A percentile compares a stretch with the other conserved stretches of the same genome.
Evolutionary conservation across 2,113 vertebrate species (phyloP).

Genomic region (Oplegnathus fasciatus): DNA sequence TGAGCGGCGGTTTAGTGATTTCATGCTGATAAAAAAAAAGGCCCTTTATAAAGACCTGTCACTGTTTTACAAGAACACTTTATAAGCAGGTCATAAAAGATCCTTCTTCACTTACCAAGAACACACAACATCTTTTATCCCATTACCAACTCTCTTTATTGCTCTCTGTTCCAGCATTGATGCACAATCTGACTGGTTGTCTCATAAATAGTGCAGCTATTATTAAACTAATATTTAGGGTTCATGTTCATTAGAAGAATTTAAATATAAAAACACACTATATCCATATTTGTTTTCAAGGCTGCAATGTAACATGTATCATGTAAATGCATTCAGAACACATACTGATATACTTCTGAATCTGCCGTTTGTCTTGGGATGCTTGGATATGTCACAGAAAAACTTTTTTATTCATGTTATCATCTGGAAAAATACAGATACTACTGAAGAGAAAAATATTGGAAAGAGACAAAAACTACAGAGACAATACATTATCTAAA

Average conservation of each 20-base stretch:
- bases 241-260: neutral
- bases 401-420: neutral
- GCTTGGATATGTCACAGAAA: neutral
- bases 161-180: neutral
- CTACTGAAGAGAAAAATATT: neutral
- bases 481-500: neutral
- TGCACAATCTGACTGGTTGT: neutral
- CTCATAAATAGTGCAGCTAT: constrained; percentile 48
- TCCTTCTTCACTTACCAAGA: neutral
- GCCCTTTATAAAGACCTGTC: neutral
- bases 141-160: constrained; percentile 22
- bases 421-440: neutral
- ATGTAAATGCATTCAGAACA: neutral
- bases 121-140: neutral
- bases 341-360: neutral
- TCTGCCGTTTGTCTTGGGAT: neutral
- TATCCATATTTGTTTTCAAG: neutral
- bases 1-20: constrained; percentile 10
- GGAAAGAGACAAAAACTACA: neutral
- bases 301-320: neutral
- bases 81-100: constrained; percentile 3
- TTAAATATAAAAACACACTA: neutral
- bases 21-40: constrained; percentile 41
- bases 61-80: constrained; percentile 23
- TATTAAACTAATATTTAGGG: constrained; percentile 12